A percentile compares a stretch with the other conserved stretches of the same genome.
These are phyloP conservation scores for Atopsyche davidsoni DNA, from an alignment of 1,140 invertebrate genomes.

Conservation along the genomic window DNA sequence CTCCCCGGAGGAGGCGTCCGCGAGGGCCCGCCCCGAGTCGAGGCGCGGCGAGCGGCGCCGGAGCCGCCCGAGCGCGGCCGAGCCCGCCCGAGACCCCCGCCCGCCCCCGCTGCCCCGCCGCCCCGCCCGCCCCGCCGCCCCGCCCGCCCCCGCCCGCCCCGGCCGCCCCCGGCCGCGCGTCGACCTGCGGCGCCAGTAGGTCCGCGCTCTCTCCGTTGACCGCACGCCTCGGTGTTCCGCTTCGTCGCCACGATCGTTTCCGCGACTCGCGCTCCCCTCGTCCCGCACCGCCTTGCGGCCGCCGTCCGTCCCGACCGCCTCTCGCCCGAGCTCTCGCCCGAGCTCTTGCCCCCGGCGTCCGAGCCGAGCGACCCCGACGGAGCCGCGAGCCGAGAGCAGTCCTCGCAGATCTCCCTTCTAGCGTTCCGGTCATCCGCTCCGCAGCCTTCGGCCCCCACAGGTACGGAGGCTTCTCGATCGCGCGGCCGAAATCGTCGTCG, in stretches of 20 bases:
- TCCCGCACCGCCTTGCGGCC: conserved; percentile 11
- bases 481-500: too few relatives aligned
- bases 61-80: conserved; percentile 30
- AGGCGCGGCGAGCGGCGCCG: conserved; percentile 33
- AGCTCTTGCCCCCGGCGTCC: conserved; percentile 12
- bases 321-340: conserved; percentile 5
- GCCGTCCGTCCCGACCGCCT: conserved; percentile 11
- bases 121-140: conserved; percentile 36
- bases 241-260: conserved; percentile 41
- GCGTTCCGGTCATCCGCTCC: too few relatives aligned
- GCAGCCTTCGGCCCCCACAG: too few relatives aligned
- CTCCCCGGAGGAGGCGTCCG: conserved; percentile 19
- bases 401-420: too few relatives aligned
- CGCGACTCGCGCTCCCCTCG: conserved; percentile 21
- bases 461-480: too few relatives aligned
- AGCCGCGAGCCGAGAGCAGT: too few relatives aligned
- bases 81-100: conserved; percentile 39
- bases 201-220: conserved; percentile 52
- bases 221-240: conserved; percentile 51
- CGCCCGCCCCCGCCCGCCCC: conserved; percentile 38
- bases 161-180: conserved; percentile 37
- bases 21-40: conserved; percentile 19
- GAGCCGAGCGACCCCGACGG: too few relatives aligned
- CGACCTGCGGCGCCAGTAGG: conserved; percentile 43
- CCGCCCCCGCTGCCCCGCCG: conserved; percentile 32